Conservation (phyloP, 2,888 invertebrate genomes). For the Pollenia amentaria region DNA sequence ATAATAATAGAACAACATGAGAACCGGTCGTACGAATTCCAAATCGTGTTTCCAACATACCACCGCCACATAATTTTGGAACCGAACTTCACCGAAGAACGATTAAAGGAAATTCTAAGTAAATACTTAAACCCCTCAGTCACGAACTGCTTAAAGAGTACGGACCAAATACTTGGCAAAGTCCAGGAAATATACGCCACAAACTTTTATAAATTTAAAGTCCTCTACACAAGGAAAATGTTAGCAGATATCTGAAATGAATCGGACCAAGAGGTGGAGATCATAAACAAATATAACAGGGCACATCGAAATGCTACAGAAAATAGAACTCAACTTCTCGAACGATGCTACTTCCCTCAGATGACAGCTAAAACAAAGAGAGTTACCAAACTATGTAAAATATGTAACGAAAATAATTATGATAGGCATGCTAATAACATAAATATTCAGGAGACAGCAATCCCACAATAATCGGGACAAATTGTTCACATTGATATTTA, state of each 20-base stretch:
- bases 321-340: background rate
- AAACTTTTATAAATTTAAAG: background rate
- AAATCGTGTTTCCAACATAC: too few relatives aligned
- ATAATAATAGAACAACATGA: background rate
- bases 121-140: constrained; percentile 56
- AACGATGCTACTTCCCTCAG: too few relatives aligned
- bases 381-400: too few relatives aligned
- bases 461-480: constrained; percentile 68
- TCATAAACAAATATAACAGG: background rate
- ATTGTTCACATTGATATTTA: constrained; percentile 68
- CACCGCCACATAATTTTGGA: constrained; percentile 31
- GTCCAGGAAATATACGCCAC: constrained; percentile 28
- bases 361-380: too few relatives aligned
- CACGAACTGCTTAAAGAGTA: constrained; percentile 39
- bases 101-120: constrained; percentile 1
- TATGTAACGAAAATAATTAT: background rate
- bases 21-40: too few relatives aligned
- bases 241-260: constrained; percentile 16
- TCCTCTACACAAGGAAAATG: background rate
- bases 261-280: constrained; percentile 9
- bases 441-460: constrained; percentile 53
- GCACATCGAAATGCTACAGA: constrained; percentile 18
- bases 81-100: background rate
- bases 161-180: constrained; percentile 45
- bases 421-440: constrained; percentile 69